A percentile compares a stretch with the other conserved stretches of the same genome.
phyloP scores from a whole-genome alignment of 2,888 invertebrate genomes.

The Buathra laborator region DNA sequence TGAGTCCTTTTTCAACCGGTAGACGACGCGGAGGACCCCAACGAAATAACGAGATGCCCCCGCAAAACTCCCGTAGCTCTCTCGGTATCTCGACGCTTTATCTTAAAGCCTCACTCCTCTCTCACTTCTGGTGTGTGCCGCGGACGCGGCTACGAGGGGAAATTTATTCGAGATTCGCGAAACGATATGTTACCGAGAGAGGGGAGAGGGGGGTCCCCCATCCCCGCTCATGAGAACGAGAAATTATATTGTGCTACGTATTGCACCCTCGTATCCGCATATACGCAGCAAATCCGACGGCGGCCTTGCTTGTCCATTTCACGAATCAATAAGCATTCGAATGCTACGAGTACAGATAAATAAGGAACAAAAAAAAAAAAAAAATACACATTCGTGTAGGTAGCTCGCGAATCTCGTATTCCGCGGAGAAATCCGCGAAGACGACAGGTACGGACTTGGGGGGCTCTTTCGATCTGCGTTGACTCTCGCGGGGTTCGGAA shows the following conservation, averaged over 20 bases:
- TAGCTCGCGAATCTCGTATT: constrained; percentile 57
- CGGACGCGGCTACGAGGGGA: constrained; percentile 43
- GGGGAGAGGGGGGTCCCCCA: neutral
- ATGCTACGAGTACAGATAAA: constrained; percentile 16
- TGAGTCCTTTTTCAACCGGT: neutral
- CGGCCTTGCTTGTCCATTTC: constrained; percentile 34
- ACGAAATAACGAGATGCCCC: constrained; percentile 69
- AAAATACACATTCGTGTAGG: neutral
- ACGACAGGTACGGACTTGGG: constrained; percentile 31
- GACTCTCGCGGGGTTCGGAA: constrained; percentile 58
- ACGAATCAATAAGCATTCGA: constrained; percentile 48
- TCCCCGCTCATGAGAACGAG: constrained; percentile 33
- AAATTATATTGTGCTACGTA: constrained; percentile 54
- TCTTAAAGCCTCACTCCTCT: constrained; percentile 67
- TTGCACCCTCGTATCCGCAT: constrained; percentile 18
- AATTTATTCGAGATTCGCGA: constrained; percentile 66
- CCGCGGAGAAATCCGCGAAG: constrained; percentile 50
- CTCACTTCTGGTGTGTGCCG: constrained; percentile 45
- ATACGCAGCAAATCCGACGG: neutral
- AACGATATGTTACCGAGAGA: constrained; percentile 49
- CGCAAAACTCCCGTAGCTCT: constrained; percentile 51
- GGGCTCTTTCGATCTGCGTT: neutral
- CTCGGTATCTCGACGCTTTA: constrained; percentile 69
- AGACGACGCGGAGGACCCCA: constrained; percentile 45
- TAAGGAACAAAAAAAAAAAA: constrained; percentile 24